A percentile compares a stretch with the other conserved stretches of the same genome.
These are phyloP conservation scores for Penaeus indicus DNA, from an alignment of 1,140 invertebrate genomes.

Conservation along the genomic window DNA sequence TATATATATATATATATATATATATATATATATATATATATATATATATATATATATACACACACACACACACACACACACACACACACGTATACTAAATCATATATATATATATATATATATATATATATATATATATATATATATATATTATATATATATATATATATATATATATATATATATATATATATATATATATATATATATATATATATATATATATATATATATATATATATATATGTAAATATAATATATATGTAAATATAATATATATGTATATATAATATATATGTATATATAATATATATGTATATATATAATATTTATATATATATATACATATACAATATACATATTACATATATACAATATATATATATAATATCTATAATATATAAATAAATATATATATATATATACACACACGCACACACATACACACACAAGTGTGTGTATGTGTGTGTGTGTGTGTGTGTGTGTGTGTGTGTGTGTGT, in stretches of 20 bases:
- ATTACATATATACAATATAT: not conserved
- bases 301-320: not conserved
- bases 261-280: slow-evolving; percentile 5
- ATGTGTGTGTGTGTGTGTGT: slow-evolving; percentile 6
- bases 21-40: slow-evolving; percentile 6
- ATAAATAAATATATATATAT: slow-evolving; percentile 26
- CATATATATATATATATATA: too few relatives aligned
- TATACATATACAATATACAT: not conserved
- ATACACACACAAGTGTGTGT: slow-evolving; percentile 26
- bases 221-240: not conserved
- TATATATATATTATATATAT: slow-evolving; percentile 7
- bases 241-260: slow-evolving; percentile 27
- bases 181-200: not conserved
- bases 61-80: not conserved
- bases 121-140: not conserved
- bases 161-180: not conserved
- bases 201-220: not conserved
- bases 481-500: slow-evolving; percentile 14
- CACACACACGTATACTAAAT: not conserved
- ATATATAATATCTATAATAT: slow-evolving; percentile 26
- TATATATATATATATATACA: not conserved
- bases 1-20: slow-evolving; percentile 19
- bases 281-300: not conserved
- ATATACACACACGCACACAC: slow-evolving; percentile 38
- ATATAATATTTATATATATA: too few relatives aligned